Evolutionary conservation across 2,113 vertebrate species (phyloP), one percentile per base, ranked within the genome.

Genomic region (Mola mola): DNA sequence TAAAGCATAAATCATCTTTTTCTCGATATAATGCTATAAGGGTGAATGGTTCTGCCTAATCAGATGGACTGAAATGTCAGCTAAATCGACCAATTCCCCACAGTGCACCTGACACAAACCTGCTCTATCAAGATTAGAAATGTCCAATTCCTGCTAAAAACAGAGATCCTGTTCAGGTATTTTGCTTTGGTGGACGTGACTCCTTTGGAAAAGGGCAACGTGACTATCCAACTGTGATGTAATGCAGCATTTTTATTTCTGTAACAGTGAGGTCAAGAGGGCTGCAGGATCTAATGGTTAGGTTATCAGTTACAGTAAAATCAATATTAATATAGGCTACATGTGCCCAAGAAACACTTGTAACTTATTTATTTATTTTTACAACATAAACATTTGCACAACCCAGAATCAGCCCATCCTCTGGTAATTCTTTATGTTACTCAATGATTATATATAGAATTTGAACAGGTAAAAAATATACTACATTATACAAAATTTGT

Each of bases 71-170:
- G 86, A 87, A 87, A 85, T 57, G 85, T 91, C 90, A 93, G 89
- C 90, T 86, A 64, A 90, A 90, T 82, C 82, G 71, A 57, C 34
- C 80, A 64, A 65, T 29, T 85, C 83, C 70, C 75, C 65, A 66
- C 65, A 57, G 60, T 40, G 63, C 72, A 76, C 49, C 76, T 40
- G 75, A 62, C 83, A 81, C 81, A 66, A 58, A 41, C 51, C 79
- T 87, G 73, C 81, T 93, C 83, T 42, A 80, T 93, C 92, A 91
- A 79, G 66, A 90, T 94, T 91, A 92, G 83, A 66, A 41, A 28
- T 63, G 88, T 86, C 87, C 50, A 53, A 61, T 75, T 80, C 57
- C 58, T 61, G 46, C 83, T 85, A 85, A 86, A 91, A 88, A 85
- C 72, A 81, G 71, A 75, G 64, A 44, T 76, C 57, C 65, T 80